Evolutionary conservation across 2,888 invertebrate genomes (phyloP), one percentile per base, ranked within the genome.

Genomic region (Mellilla xanthometata): DNA sequence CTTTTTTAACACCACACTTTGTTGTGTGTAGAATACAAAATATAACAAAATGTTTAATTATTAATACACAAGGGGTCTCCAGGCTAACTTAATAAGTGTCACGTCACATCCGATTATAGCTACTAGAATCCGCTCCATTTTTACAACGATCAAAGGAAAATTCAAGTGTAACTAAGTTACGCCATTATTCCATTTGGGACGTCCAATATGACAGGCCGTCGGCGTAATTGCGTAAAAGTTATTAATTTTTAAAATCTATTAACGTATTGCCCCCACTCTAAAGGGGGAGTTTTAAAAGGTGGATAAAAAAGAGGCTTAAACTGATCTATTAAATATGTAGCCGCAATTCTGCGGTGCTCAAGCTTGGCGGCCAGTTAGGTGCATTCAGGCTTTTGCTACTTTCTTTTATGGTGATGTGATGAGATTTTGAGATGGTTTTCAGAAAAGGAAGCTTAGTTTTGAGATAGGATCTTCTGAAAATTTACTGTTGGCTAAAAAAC

Each of bases 31-130:
- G n/a, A n/a, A n/a, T n/a, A n/a, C n/a, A n/a, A n/a, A n/a, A n/a
- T n/a, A n/a, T n/a, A n/a, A n/a, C n/a, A n/a, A n/a, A n/a, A n/a
- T n/a, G n/a, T n/a, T n/a, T n/a, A n/a, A n/a, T n/a, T n/a, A n/a
- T n/a, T n/a, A n/a, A n/a, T n/a, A n/a, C n/a, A n/a, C n/a, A n/a
- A n/a, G n/a, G n/a, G n/a, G n/a, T n/a, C 2, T 8, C 8, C 24
- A 7, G 68, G 65, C 60, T 84, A 88, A 89, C 78, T 72, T 73
- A 81, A 89, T 89, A 86, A 88, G 88, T 75, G 85, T 88, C 88
- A 81, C 81, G 89, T 88, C 89, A 89, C 86, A 88, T 88, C 81
- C 80, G 84, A 88, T 89, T 84, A 88, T 72, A 66, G n/a, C n/a
- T n/a, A n/a, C 73, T 72, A 71, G 41, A 27, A 29, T 30, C 41